Evolutionary conservation across 2,113 vertebrate species (phyloP).

Genomic region (Pelecanoides urinatrix): DNA sequence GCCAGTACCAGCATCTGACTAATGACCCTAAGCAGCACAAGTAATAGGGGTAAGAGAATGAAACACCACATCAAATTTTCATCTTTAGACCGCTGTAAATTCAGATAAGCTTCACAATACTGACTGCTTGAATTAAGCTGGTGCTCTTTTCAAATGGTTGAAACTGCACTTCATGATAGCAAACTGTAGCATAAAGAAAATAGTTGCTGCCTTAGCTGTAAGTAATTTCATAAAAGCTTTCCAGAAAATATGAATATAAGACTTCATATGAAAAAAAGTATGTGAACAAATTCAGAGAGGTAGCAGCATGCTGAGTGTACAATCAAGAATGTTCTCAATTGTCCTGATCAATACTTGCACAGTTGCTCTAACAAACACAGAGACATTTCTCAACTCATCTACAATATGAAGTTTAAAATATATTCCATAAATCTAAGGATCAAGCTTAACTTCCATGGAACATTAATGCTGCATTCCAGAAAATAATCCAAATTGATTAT

Average conservation of each 20-base stretch:
- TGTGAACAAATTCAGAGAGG: not conserved
- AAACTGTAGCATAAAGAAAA: not conserved
- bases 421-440: constrained; percentile 39
- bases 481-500: constrained; percentile 67
- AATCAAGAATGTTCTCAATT: too few species aligned
- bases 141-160: not conserved
- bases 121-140: not conserved
- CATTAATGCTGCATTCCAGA: constrained; percentile 50
- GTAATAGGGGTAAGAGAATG: not conserved
- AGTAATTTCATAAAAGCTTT: not conserved
- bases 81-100: not conserved
- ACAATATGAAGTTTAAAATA: constrained; percentile 21
- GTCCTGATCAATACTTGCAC: too few species aligned
- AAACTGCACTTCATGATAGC: not conserved
- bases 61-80: not conserved
- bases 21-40: not conserved
- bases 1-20: not conserved
- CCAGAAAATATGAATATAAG: not conserved
- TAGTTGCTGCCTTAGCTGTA: not conserved
- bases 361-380: not conserved
- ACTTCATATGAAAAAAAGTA: not conserved
- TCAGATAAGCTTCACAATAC: not conserved
- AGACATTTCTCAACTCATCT: not conserved
- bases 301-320: not conserved
- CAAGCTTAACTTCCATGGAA: constrained; percentile 21